Base-by-base conservation (phyloP, 2,888 invertebrate genomes). In the Thymelicus acteon region DNA sequence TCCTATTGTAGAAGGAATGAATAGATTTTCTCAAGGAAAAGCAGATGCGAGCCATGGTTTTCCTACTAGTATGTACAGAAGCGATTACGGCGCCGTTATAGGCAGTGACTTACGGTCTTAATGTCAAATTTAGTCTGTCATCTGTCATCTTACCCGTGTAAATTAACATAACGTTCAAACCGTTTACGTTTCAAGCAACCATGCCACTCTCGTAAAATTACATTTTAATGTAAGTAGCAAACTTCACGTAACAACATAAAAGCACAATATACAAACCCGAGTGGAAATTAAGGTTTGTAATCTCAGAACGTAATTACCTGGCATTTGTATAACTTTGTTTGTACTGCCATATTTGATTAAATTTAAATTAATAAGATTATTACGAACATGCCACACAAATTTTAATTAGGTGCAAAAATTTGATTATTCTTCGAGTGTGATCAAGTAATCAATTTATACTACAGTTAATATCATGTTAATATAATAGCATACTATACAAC, bases 301-400 rank as follows among this genome's bases (percentile, higher is more conserved):
- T 70, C 70, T 70, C 70, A 37, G 60, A 60, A 64, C 40, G 24
- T 70, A 70, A 70, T 70, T 70, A 70, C 70, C 64, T 64, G 69
- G 24, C 48, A 63, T 70, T 70, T 49, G 64, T 63, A 31, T 69
- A 63, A 63, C 69, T 58, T 48, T 48, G 54, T 48, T 63, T 58
- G 39, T 58, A 63, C 19, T 44, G 12, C 24, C 8, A 69, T 52
- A 24, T 70, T 70, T 60, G 58, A 70, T 64, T 58, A 64, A 70
- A 58, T 70, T 70, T 44, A 49, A 60, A 49, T 70, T 48, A 63
- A 48, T 69, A n/a, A 63, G 13, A 24, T 63, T 58, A 63, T 49
- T 54, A 24, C 54, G 24, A 8, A 24, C 19, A 54, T 19, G 24
- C 10, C 54, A 54, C 7, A 8, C 24, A 19, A 54, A 24, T 31